Evolutionary conservation across 2,797 vertebrate genomes (phyloP).

Genomic region (Protosalanx chinensis): DNA sequence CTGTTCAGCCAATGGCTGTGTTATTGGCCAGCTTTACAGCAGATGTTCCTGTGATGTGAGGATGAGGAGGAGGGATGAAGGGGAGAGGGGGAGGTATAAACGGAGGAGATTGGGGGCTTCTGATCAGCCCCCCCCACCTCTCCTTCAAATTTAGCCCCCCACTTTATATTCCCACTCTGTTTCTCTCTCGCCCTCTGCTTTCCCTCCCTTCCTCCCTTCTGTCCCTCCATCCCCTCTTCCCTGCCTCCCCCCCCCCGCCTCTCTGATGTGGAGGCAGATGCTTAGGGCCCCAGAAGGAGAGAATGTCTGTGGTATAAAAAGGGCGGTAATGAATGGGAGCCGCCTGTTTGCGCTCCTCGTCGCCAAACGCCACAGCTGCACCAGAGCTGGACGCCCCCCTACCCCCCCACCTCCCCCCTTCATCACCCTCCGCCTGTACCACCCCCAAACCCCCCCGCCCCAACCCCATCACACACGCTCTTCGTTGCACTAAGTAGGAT

Average conservation of each 20-base stretch:
- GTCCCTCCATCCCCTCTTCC: slow-evolving; percentile 31
- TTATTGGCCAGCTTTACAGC: slow-evolving; percentile 61
- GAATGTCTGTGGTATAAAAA: slow-evolving; percentile 70
- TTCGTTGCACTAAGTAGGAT: too few relatives aligned
- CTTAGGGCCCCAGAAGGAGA: slow-evolving; percentile 62
- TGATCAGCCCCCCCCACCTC: slow-evolving; percentile 34
- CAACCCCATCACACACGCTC: too few relatives aligned
- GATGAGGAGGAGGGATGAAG: slow-evolving; percentile 51
- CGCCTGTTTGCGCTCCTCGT: slow-evolving; percentile 68
- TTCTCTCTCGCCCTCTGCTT: slow-evolving; percentile 8
- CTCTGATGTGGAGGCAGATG: slow-evolving; percentile 72
- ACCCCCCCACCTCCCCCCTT: slow-evolving; percentile 1
- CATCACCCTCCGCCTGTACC: neutral
- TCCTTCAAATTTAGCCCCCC: slow-evolving; percentile 21
- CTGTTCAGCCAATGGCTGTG: slow-evolving; percentile 51
- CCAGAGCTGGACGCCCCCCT: slow-evolving; percentile 45
- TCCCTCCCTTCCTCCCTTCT: slow-evolving; percentile 26
- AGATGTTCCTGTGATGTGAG: slow-evolving; percentile 69
- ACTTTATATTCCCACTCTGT: slow-evolving; percentile 29
- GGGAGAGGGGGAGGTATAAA: slow-evolving; percentile 41
- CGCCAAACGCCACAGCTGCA: slow-evolving; percentile 73
- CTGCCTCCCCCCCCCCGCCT: slow-evolving; percentile 17
- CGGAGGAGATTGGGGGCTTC: slow-evolving; percentile 45
- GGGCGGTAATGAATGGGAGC: slow-evolving; percentile 72
- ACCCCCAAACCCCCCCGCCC: neutral